Evolutionary conservation across 2,888 invertebrate species (phyloP), one percentile per base, ranked within the genome.

Genomic region (Tiphia femorata): DNA sequence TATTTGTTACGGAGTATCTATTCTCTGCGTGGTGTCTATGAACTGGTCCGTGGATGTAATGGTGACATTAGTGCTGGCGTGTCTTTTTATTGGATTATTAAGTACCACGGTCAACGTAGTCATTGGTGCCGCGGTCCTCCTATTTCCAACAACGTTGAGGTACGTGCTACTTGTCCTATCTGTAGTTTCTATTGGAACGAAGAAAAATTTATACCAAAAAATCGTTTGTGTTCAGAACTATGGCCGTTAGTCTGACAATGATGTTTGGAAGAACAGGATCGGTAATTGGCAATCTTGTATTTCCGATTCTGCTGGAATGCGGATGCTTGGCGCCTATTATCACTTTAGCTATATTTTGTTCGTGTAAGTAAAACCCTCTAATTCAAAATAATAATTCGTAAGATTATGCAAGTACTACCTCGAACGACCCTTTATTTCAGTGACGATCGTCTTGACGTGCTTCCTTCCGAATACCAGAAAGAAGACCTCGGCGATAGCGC

Each of bases 121-220:
- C 58, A 80, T 90, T 62, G 86, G 90, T 77, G 84, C 91, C 68
- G 83, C 89, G 54, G 89, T 91, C 0, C 88, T 89, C 53, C 75
- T 90, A 35, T 90, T 91, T 62, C 91, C 91, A 0, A 91, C 91
- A 0, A 86, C 87, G 1, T 80, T 90, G 12, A 87, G 90, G 90
- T 90, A 17, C 16, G 48, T 33, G n/a, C n/a, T n/a, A n/a, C n/a
- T n/a, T n/a, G n/a, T n/a, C n/a, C n/a, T n/a, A n/a, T n/a, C n/a
- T n/a, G n/a, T n/a, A n/a, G n/a, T n/a, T n/a, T n/a, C n/a, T n/a
- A n/a, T n/a, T n/a, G n/a, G n/a, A n/a, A n/a, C n/a, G n/a, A n/a
- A n/a, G n/a, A n/a, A n/a, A n/a, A n/a, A n/a, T n/a, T n/a, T n/a
- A n/a, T n/a, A n/a, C n/a, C n/a, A n/a, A n/a, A n/a, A n/a, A n/a